Conservation (phyloP, 2,888 invertebrate genomes). For the Tuberolachnus salignus region DNA sequence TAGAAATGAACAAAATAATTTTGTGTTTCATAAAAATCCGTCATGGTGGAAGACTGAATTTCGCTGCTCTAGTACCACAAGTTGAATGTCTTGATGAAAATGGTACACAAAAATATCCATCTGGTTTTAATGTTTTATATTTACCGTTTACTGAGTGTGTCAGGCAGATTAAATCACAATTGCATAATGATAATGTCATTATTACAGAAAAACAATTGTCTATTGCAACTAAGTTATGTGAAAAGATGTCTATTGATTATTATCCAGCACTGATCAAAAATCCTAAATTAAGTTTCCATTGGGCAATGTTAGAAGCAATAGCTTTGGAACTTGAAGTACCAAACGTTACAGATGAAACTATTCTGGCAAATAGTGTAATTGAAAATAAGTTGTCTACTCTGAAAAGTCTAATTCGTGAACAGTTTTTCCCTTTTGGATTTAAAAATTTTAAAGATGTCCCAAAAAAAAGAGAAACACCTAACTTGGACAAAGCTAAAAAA, state of each 20-base stretch:
- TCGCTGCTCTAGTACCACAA: conserved; percentile 55
- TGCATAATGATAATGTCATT: not conserved
- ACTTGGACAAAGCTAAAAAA: not conserved
- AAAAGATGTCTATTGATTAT: conserved; percentile 51
- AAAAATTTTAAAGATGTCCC: not conserved
- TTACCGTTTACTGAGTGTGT: conserved; percentile 57
- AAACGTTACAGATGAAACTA: conserved; percentile 36
- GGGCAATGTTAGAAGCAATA: conserved; percentile 57
- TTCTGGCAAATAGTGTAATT: conserved; percentile 35
- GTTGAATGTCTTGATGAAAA: conserved; percentile 22
- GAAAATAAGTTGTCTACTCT: conserved; percentile 45
- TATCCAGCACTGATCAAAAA: conserved; percentile 49
- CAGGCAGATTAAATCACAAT: conserved; percentile 28
- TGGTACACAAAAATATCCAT: conserved; percentile 34
- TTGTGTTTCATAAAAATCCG: conserved; percentile 52
- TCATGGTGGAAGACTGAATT: conserved; percentile 39
- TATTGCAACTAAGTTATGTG: conserved; percentile 40
- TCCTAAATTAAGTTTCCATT: conserved; percentile 57
- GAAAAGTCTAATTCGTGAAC: conserved; percentile 27
- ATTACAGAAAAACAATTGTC: conserved; percentile 7
- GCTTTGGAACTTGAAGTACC: conserved; percentile 47
- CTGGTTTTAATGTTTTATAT: conserved; percentile 57
- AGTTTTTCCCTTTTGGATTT: conserved; percentile 1
- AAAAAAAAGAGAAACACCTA: conserved; percentile 41
- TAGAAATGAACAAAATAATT: conserved; percentile 55